Evolutionary conservation across 1,140 invertebrate species (phyloP), one percentile per base, ranked within the genome.

Genomic region (Drosophila oshimai): DNA sequence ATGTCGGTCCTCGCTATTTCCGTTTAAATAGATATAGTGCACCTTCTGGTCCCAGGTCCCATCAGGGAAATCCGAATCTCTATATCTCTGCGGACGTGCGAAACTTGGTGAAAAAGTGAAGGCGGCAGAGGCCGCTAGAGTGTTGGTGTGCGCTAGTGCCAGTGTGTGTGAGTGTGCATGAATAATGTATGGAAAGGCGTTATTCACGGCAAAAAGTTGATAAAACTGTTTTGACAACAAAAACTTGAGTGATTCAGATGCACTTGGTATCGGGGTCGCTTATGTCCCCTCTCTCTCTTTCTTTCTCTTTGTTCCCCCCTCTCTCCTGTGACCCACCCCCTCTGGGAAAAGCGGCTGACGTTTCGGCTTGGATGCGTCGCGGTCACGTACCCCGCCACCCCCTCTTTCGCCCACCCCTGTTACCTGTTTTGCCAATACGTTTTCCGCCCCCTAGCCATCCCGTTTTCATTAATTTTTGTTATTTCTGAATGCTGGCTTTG

Each of bases 1-100:
- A 90, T 90, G 83, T 83, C 65, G 74, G 74, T 81, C 57, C 68
- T 71, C 54, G 79, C 61, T 44, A 68, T 77, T 81, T 55, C 61
- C 64, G 64, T 69, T 60, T 54, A 47, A 75, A 60, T 15, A 57
- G 15, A 24, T 67, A 60, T 61, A 67, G 69, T 86, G 80, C 72
- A 72, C 68, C 71, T 67, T 58, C 39, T 44, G 13, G 28, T 20
- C 17, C 10, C 12, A 44, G 24, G 12, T 29, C 6, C 18, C 5
- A 10, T n/a, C 24, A n/a, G 33, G 46, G 28, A 6, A 15, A 13
- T n/a, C n/a, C n/a, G n/a, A 33, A 42, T 33, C 22, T 12, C 13
- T 26, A 34, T 44, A 58, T 13, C n/a, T 17, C 18, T 29, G 37
- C n/a, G 22, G 62, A 68, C 64, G 46, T 68, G 64, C 62, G n/a